phyloP scores from a whole-genome alignment of 2,888 invertebrate species.

The Tineola bisselliella region DNA sequence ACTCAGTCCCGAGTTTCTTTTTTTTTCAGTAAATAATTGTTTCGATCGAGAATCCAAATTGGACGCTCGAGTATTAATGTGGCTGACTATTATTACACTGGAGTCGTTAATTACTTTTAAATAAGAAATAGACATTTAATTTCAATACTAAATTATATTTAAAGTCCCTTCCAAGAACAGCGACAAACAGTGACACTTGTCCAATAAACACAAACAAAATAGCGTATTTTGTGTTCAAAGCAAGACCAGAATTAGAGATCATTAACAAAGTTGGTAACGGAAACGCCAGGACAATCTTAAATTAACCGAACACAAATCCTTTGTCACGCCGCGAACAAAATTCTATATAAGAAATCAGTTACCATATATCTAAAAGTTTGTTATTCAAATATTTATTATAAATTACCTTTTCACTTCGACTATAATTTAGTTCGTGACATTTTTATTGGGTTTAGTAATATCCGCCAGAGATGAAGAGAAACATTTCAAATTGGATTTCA shows the following conservation, averaged over 20 bases:
- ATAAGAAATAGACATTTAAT: too few species aligned
- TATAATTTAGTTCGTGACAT: neutral
- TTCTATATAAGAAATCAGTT: neutral
- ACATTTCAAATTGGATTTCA: too few species aligned
- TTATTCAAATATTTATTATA: neutral
- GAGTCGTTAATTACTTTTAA: too few species aligned
- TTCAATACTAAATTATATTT: too few species aligned
- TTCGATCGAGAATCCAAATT: too few species aligned
- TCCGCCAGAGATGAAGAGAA: neutral
- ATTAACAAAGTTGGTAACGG: constrained; percentile 9
- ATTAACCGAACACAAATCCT: constrained; percentile 13
- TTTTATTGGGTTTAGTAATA: neutral
- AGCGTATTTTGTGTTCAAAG: neutral
- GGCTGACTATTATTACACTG: too few species aligned
- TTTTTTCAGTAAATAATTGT: too few species aligned
- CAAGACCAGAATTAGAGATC: neutral
- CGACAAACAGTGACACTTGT: constrained; percentile 1
- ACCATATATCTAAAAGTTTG: neutral
- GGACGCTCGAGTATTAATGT: too few species aligned
- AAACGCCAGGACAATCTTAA: constrained; percentile 7
- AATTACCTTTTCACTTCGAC: neutral
- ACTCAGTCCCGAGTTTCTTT: too few species aligned
- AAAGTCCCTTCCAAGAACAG: neutral
- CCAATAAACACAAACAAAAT: constrained; percentile 5
- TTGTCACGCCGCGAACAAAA: constrained; percentile 1